Conservation (phyloP, 2,113 vertebrate genomes). For the Eulemur macaco region DNA sequence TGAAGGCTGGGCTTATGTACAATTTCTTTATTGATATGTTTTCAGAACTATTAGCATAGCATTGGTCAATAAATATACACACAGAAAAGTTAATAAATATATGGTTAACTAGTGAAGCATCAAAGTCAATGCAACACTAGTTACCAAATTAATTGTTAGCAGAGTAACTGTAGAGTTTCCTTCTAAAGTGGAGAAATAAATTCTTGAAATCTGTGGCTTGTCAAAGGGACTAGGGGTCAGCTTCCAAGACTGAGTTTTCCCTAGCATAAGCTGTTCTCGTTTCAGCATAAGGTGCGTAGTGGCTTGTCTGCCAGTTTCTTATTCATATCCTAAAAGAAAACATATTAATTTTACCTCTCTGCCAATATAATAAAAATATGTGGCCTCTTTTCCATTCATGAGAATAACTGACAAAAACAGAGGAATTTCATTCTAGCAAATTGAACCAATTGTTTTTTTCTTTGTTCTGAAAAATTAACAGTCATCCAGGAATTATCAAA, state of each 20-base stretch:
- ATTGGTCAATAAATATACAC: neutral
- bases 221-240: neutral
- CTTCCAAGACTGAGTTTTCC: neutral
- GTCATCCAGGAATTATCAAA: neutral
- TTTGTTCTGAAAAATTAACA: neutral
- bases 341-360: neutral
- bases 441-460: neutral
- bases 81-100: neutral
- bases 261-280: neutral
- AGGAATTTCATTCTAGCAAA: neutral
- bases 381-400: neutral
- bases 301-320: neutral
- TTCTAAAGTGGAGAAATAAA: neutral
- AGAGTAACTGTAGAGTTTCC: neutral
- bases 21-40: neutral
- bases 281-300: neutral
- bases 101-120: neutral
- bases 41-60: neutral
- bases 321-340: neutral
- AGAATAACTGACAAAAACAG: neutral
- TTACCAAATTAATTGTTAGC: neutral
- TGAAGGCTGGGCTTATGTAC: neutral
- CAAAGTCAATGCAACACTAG: neutral
- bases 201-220: neutral
- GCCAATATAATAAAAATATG: neutral